Conservation (phyloP, 1,140 invertebrate species). For the Oreohelix idahoensis region DNA sequence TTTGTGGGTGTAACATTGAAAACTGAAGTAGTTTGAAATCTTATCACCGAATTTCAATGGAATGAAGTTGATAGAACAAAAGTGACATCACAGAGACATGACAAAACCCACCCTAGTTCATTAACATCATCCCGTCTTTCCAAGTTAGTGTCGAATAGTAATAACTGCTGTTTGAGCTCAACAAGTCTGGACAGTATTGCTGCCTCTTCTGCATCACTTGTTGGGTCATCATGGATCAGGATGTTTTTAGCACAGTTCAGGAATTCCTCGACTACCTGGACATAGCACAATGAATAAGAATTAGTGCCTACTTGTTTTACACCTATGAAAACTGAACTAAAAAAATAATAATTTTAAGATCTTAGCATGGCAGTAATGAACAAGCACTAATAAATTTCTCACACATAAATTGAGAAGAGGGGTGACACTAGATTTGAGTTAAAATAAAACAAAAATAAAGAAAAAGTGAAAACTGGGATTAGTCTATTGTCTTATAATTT, state of each 20-base stretch:
- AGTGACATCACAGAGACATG: neutral
- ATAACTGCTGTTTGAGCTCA: constrained; percentile 58
- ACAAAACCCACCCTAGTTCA: constrained; percentile 35
- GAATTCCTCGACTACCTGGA: constrained; percentile 53
- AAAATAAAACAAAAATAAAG: no score
- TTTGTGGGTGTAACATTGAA: no score
- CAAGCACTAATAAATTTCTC: no score
- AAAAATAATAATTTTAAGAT: no score
- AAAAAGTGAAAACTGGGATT: no score
- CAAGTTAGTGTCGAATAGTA: constrained; percentile 52
- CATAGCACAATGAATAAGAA: neutral
- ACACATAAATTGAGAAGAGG: no score
- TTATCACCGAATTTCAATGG: no score
- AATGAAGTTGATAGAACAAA: neutral
- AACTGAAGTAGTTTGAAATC: no score
- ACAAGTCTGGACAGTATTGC: constrained; percentile 51
- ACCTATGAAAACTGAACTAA: no score
- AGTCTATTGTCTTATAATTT: no score
- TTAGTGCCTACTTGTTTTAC: neutral
- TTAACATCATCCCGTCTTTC: constrained; percentile 40
- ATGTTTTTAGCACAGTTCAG: constrained; percentile 56
- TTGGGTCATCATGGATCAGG: constrained; percentile 54
- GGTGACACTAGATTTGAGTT: no score
- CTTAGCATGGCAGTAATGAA: no score
- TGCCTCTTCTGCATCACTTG: constrained; percentile 56